A percentile compares a stretch with the other conserved stretches of the same genome.
These are phyloP conservation scores for Zophobas atratus DNA, from an alignment of 1,140 invertebrate species.

Conservation along the genomic window DNA sequence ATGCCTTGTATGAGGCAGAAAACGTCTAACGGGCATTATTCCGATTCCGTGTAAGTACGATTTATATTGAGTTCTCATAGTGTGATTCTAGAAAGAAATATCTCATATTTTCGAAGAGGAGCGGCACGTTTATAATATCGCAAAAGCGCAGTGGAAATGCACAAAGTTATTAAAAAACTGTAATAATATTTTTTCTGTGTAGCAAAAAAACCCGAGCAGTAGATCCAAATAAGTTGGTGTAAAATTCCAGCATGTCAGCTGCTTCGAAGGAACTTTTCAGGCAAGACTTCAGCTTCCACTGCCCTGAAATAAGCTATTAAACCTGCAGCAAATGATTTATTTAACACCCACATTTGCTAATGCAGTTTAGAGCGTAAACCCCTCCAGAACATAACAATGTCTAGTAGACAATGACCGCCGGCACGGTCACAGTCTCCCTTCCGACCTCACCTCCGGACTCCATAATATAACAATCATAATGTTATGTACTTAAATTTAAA, in stretches of 20 bases:
- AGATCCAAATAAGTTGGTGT: background rate
- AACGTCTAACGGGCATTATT: no score
- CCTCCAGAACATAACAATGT: slow-evolving; percentile 39
- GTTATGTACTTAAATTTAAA: slow-evolving; percentile 61
- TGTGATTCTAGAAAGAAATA: no score
- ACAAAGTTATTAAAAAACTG: no score
- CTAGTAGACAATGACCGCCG: slow-evolving; percentile 38
- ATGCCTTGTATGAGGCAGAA: no score
- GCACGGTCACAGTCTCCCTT: slow-evolving; percentile 34
- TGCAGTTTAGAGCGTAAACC: slow-evolving; percentile 48
- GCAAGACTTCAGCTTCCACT: background rate
- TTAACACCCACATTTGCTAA: slow-evolving; percentile 62
- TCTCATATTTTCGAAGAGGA: no score
- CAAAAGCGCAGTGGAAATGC: no score
- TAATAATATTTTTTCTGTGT: no score
- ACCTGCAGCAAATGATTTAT: slow-evolving; percentile 60
- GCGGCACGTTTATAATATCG: no score
- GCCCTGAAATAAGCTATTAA: slow-evolving; percentile 59
- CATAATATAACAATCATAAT: slow-evolving; percentile 60
- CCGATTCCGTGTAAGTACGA: no score
- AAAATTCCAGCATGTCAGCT: background rate
- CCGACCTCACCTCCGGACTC: slow-evolving; percentile 44
- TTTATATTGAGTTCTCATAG: no score
- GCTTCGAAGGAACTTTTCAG: slow-evolving; percentile 7
- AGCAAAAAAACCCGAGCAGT: no score